Percentiles rank a stretch among this genome's conserved stretches.
These are phyloP conservation scores for Apamea epomidion DNA, from an alignment of 2,888 invertebrate genomes.

Conservation along the genomic window DNA sequence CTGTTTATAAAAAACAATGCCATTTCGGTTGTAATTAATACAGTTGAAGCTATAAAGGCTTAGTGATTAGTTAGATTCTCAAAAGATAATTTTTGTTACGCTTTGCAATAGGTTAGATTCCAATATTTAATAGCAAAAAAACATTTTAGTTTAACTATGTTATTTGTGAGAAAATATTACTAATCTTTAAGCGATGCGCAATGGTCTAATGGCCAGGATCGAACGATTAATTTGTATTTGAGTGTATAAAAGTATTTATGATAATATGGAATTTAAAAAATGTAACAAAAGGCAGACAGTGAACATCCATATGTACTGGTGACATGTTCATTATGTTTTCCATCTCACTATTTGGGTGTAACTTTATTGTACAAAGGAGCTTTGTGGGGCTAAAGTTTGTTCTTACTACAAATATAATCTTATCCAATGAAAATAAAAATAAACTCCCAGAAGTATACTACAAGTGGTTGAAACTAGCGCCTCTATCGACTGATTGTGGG, in stretches of 20 bases:
- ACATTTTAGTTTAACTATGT: constrained; percentile 79
- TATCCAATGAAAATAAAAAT: background rate
- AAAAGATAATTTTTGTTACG: constrained; percentile 84
- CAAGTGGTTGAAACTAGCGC: background rate
- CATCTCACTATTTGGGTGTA: constrained; percentile 69
- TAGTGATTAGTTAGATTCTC: constrained; percentile 88
- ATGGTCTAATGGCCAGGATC: constrained; percentile 67
- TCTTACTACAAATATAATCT: background rate
- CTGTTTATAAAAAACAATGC: constrained; percentile 69
- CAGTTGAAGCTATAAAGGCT: constrained; percentile 78
- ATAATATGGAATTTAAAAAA: constrained; percentile 76
- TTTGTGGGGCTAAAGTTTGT: constrained; percentile 34
- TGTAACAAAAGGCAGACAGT: constrained; percentile 77
- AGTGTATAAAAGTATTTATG: constrained; percentile 79
- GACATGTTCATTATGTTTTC: constrained; percentile 73
- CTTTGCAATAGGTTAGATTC: constrained; percentile 83
- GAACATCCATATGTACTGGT: constrained; percentile 70
- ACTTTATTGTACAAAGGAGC: constrained; percentile 48
- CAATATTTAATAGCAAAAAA: constrained; percentile 79
- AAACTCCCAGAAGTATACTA: no score
- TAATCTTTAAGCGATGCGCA: constrained; percentile 69
- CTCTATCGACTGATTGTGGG: background rate
- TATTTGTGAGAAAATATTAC: constrained; percentile 69
- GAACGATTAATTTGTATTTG: constrained; percentile 76
- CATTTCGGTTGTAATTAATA: constrained; percentile 78